Conservation (phyloP, 2,797 vertebrate genomes). For the Tragopan temminckii region DNA sequence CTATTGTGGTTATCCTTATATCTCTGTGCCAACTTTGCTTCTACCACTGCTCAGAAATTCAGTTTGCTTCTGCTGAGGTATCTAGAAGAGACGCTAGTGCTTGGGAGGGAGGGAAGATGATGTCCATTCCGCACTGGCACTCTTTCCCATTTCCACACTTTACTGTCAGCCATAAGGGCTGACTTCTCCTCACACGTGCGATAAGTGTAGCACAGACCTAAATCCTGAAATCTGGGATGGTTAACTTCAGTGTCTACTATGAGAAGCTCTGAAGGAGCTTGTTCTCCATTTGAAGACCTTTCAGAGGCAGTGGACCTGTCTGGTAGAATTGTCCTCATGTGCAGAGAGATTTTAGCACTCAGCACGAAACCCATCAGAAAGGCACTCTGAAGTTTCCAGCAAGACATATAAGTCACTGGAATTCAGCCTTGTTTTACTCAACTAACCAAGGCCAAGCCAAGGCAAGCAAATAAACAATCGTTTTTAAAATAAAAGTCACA, state of each 20-base stretch:
- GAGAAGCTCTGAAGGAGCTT: background rate
- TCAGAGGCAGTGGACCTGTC: background rate
- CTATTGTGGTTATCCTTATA: background rate
- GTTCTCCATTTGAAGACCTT: background rate
- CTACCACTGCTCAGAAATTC: background rate
- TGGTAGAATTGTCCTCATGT: background rate
- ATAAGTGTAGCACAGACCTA: background rate
- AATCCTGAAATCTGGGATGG: background rate
- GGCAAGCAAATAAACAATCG: slow-evolving; percentile 26
- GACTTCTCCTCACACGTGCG: background rate
- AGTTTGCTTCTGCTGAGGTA: background rate
- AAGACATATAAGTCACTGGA: background rate
- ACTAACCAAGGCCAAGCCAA: background rate
- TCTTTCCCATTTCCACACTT: background rate
- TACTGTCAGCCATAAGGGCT: background rate
- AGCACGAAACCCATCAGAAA: background rate
- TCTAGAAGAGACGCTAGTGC: background rate
- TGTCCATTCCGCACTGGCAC: background rate
- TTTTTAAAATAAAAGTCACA: slow-evolving; percentile 31
- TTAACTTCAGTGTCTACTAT: background rate
- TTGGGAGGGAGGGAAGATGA: background rate
- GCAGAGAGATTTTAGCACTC: background rate
- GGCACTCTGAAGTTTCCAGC: background rate
- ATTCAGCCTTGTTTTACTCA: slow-evolving; percentile 4
- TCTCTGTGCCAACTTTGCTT: background rate